Conservation (phyloP, 2,888 invertebrate species). For the Drosophila engyochracea region DNA sequence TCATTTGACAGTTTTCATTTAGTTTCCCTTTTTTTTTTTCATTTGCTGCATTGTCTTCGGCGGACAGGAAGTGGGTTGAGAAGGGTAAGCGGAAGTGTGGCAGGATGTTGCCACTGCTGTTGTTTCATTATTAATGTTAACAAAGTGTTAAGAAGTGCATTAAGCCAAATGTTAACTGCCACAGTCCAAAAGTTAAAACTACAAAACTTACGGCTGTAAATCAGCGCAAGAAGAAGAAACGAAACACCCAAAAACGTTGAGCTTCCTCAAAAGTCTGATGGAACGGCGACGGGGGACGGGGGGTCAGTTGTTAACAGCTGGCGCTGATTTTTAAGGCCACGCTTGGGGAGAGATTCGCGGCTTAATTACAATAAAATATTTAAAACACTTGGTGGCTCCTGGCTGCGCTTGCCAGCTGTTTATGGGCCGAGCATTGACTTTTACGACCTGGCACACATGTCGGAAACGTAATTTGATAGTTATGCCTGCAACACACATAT, state of each 20-base stretch:
- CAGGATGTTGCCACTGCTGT: constrained; percentile 31
- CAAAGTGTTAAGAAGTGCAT: constrained; percentile 77
- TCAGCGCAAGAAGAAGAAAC: constrained; percentile 54
- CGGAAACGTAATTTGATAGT: constrained; percentile 76
- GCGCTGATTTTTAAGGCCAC: constrained; percentile 43
- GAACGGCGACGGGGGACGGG: not conserved
- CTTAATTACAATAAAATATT: constrained; percentile 79
- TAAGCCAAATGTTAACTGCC: constrained; percentile 74
- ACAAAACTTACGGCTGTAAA: constrained; percentile 68
- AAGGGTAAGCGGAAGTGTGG: not conserved
- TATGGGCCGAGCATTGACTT: constrained; percentile 59
- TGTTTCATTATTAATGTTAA: constrained; percentile 73
- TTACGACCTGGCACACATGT: constrained; percentile 64
- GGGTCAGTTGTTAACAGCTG: constrained; percentile 32
- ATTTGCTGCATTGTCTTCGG: constrained; percentile 45
- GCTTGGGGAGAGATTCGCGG: constrained; percentile 71
- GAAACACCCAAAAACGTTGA: constrained; percentile 2
- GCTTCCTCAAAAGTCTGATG: not conserved
- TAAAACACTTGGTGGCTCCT: constrained; percentile 39
- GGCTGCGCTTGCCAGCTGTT: constrained; percentile 49
- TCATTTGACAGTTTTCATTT: constrained; percentile 78
- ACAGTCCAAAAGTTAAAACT: constrained; percentile 28
- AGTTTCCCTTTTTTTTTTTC: constrained; percentile 38
- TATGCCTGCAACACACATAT: constrained; percentile 37
- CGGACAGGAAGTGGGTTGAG: constrained; percentile 19